These are phyloP conservation scores for Neomonachus schauinslandi DNA, from an alignment of 2,113 vertebrate species.

Conservation along the genomic window DNA sequence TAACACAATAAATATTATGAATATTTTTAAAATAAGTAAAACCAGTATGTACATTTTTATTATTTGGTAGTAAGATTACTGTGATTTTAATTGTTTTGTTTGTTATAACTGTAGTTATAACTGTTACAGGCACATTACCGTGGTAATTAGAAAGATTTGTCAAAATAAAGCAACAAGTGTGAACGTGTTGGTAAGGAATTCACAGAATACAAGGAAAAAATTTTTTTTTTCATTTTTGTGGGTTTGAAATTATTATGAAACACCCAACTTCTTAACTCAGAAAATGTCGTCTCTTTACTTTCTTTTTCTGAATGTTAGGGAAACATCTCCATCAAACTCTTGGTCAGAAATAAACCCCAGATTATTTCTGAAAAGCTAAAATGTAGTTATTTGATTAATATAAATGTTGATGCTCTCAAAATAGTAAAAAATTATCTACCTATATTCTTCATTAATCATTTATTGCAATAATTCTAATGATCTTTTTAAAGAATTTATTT, in stretches of 20 bases:
- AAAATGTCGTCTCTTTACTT: not conserved
- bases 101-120: not conserved
- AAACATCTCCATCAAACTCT: not conserved
- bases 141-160: not conserved
- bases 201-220: not conserved
- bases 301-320: not conserved
- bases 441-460: not conserved
- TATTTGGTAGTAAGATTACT: not conserved
- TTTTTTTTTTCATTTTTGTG: not conserved
- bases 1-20: not conserved
- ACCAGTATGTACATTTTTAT: not conserved
- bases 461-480: not conserved
- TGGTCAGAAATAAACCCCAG: not conserved
- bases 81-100: slow-evolving; percentile 1
- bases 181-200: not conserved
- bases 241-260: not conserved
- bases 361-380: slow-evolving; percentile 6
- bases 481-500: not conserved
- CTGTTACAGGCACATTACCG: not conserved
- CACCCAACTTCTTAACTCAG: not conserved
- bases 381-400: not conserved
- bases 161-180: not conserved
- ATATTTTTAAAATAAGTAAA: not conserved
- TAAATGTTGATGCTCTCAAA: not conserved
- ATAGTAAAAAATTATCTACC: not conserved